These are phyloP conservation scores for Napeogenes inachia DNA, from an alignment of 2,888 invertebrate genomes.

Conservation along the genomic window DNA sequence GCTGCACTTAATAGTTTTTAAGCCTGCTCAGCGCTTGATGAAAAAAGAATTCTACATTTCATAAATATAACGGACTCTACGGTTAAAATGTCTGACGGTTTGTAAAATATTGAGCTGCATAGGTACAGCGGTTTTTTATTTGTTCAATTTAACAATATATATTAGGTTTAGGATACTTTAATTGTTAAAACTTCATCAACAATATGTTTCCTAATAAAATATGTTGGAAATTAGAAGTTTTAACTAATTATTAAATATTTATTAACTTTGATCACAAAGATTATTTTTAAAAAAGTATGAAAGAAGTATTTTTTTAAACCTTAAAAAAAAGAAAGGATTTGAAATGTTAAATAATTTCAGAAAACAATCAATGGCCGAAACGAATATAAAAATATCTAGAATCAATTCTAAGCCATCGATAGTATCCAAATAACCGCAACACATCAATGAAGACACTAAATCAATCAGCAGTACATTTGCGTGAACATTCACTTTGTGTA, in stretches of 20 bases:
- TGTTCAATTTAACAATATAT: neutral
- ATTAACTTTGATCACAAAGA: too few relatives aligned
- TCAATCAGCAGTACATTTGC: constrained; percentile 34
- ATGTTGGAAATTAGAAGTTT: too few relatives aligned
- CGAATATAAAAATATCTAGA: too few relatives aligned
- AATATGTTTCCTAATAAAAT: too few relatives aligned
- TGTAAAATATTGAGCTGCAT: neutral
- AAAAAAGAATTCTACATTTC: constrained; percentile 13
- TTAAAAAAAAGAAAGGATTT: too few relatives aligned
- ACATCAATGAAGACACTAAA: constrained; percentile 14
- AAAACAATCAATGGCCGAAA: too few relatives aligned
- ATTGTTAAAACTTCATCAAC: too few relatives aligned
- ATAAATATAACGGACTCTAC: constrained; percentile 2
- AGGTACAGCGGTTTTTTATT: neutral
- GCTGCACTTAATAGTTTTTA: constrained; percentile 58
- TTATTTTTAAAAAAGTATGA: too few relatives aligned
- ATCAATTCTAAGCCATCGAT: constrained; percentile 13
- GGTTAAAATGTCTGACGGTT: constrained; percentile 1
- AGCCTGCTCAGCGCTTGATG: constrained; percentile 37
- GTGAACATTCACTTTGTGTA: constrained; percentile 42
- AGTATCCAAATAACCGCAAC: constrained; percentile 6
- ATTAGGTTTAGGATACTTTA: too few relatives aligned
- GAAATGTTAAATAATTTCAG: too few relatives aligned
- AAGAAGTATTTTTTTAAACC: too few relatives aligned
- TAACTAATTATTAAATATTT: too few relatives aligned